Evolutionary conservation across 2,113 vertebrate genomes (phyloP).

Genomic region (Oriolus oriolus): DNA sequence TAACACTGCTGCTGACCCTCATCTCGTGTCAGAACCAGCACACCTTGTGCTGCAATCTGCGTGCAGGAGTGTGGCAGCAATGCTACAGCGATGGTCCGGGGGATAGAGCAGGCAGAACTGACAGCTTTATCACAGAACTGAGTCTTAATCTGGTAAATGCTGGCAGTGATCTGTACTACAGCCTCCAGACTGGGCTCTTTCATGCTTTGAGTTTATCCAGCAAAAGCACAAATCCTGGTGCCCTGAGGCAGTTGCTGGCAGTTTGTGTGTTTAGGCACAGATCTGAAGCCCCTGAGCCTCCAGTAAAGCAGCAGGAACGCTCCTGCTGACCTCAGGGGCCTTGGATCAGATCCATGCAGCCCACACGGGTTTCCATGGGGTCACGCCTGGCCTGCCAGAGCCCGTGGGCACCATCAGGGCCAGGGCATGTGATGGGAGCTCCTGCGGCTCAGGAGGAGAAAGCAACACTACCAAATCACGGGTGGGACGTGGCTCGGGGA

Average conservation of each 20-base stretch:
- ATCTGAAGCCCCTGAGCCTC: background rate
- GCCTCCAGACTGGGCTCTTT: background rate
- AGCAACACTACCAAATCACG: background rate
- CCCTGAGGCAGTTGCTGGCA: background rate
- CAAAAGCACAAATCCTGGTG: background rate
- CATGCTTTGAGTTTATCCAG: background rate
- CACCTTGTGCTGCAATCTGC: background rate
- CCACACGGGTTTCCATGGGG: background rate
- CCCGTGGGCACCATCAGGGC: background rate
- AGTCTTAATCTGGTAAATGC: background rate
- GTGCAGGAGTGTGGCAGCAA: background rate
- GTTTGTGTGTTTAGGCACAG: background rate
- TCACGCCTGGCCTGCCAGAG: background rate
- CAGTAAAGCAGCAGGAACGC: background rate
- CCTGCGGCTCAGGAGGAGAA: background rate
- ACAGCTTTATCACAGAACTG: background rate
- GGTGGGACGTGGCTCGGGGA: background rate
- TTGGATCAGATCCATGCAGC: background rate
- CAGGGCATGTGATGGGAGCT: background rate
- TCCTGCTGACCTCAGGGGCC: background rate
- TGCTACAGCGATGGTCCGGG: background rate
- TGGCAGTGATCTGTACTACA: background rate
- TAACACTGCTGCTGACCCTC: background rate
- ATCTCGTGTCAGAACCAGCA: background rate
- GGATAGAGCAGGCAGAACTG: background rate